Conservation (phyloP, 2,113 vertebrate species). For the Platichthys flesus region DNA sequence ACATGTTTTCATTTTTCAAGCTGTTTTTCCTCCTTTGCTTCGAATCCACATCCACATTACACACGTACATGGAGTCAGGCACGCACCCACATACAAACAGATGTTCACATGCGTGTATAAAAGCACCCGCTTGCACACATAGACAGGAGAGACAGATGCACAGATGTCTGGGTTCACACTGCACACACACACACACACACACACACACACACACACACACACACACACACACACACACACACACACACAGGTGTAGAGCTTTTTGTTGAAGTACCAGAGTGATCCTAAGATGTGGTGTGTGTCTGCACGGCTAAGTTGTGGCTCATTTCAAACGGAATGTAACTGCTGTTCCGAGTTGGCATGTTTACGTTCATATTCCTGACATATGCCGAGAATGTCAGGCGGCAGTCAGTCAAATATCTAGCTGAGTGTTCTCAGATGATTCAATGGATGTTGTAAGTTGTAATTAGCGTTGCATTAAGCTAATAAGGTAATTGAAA, state of each 20-base stretch:
- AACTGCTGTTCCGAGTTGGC: background rate
- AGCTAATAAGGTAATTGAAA: background rate
- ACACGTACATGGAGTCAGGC: constrained; percentile 13
- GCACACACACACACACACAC: background rate
- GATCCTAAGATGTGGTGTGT: too few species aligned
- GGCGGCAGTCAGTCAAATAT: background rate
- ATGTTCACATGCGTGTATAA: constrained; percentile 19
- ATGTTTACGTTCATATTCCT: background rate
- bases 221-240: background rate
- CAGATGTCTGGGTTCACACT: constrained; percentile 19
- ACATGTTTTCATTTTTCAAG: too few species aligned
- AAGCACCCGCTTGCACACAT: constrained; percentile 28
- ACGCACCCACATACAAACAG: constrained; percentile 9
- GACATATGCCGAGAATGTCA: too few species aligned
- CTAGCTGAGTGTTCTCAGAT: background rate
- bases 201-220: too few species aligned
- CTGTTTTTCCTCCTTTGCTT: too few species aligned
- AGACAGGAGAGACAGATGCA: constrained; percentile 7
- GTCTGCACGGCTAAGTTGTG: background rate
- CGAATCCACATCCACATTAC: too few species aligned
- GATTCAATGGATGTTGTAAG: background rate
- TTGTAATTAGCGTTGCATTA: background rate
- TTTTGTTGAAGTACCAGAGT: background rate
- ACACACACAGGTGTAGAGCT: too few species aligned
- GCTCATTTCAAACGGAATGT: background rate